Base-by-base conservation (phyloP, 2,797 vertebrate species). In the Adelosebastes latens region DNA sequence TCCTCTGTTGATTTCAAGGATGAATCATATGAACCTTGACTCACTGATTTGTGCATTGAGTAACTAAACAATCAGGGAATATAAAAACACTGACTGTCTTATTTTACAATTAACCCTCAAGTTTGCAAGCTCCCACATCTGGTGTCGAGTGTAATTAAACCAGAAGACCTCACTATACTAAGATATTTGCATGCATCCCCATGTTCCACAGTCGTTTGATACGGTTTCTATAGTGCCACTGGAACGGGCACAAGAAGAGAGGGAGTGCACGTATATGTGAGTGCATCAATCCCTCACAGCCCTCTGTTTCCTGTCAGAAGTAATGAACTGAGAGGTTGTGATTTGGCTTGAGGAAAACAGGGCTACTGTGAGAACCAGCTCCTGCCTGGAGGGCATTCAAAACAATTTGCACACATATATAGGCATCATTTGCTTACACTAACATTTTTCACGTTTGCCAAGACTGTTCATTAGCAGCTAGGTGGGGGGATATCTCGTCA, bases 271-370 rank as follows among this genome's bases (percentile, higher is more conserved):
- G 72, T 68, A 77, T 60, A 24, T 71, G 61, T 3, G 77, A 83
- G 83, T 42, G 78, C 83, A 86, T 88, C 82, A 84, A 67, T 89
- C 87, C 81, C 79, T 88, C 89, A 77, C 52, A 79, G 79, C 74
- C 87, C 81, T 86, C 87, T 92, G 91, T 88, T 88, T 87, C 68
- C 81, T 85, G 89, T 92, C 90, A 90, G 88, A 72, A 81, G 66
- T 91, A 90, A 84, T 91, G 88, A 93, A 90, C 83, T 82, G 83
- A 87, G 85, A 88, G 87, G 64, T 85, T 75, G 79, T 81, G 88
- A 90, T 91, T 87, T 84, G 88, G 88, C 89, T 85, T 14, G 49
- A 85, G 86, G 87, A 87, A 85, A 88, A 85, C 77, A 74, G 27
- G 72, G 81, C 85, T 58, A 53, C 81, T 53, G 76, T 77, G 84